These are phyloP conservation scores for Watsonalla binaria DNA, from an alignment of 2,888 invertebrate species.

Conservation along the genomic window DNA sequence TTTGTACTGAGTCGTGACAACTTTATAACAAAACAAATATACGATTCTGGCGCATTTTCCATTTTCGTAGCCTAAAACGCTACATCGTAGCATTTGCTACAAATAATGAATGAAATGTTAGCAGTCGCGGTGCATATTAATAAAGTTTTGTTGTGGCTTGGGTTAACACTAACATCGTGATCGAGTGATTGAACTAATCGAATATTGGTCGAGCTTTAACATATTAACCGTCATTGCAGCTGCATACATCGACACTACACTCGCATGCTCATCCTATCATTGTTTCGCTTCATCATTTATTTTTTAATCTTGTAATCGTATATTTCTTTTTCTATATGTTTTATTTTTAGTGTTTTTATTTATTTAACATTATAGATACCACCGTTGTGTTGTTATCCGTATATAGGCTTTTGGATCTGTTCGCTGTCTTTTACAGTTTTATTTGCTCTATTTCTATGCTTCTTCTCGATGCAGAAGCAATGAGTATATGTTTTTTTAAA, in stretches of 20 bases:
- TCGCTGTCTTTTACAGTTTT: constrained; percentile 11
- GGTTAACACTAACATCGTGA: constrained; percentile 52
- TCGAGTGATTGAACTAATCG: constrained; percentile 41
- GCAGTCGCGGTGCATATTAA: constrained; percentile 31
- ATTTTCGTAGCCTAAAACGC: background rate
- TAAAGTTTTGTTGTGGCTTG: constrained; percentile 78
- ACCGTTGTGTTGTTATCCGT: background rate
- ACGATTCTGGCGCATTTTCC: background rate
- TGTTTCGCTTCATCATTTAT: constrained; percentile 24
- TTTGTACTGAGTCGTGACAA: no score
- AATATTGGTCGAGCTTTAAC: constrained; percentile 40
- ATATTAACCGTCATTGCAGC: constrained; percentile 61
- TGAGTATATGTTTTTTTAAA: constrained; percentile 31
- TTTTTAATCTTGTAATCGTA: constrained; percentile 10
- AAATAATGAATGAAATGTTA: constrained; percentile 39
- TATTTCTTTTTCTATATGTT: constrained; percentile 10
- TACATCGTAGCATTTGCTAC: background rate
- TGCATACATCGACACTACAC: constrained; percentile 51
- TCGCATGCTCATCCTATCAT: constrained; percentile 40
- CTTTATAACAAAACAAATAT: no score
- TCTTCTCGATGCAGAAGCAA: constrained; percentile 73
- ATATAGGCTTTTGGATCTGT: constrained; percentile 15
- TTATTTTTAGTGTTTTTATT: constrained; percentile 17
- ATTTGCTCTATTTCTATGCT: constrained; percentile 28
- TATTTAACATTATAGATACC: constrained; percentile 11